Evolutionary conservation across 2,113 vertebrate genomes (phyloP), one percentile per base, ranked within the genome.

Genomic region (Cichladusa arquata): DNA sequence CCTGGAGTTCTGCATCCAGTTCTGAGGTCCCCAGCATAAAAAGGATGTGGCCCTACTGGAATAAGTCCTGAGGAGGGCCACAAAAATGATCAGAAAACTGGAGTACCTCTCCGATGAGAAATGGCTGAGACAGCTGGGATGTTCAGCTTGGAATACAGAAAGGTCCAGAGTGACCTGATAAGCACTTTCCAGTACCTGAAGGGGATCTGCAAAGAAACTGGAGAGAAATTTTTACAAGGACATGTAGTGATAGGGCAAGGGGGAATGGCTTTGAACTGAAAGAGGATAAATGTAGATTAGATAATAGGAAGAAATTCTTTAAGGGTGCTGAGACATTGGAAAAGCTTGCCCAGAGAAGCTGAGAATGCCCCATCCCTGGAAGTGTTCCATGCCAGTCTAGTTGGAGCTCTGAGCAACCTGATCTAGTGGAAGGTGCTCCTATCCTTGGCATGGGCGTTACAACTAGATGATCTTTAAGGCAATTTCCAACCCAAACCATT

Each of bases 161-260:
- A 29, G 29, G 28, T 76, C 6, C 14, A 26, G 25, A 34, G 18
- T 69, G 40, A 56, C 34, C 12, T 24, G 36, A 33, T 18, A 31
- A 31, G 14, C 20, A 54, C 18, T 74, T 48, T 26, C 17, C 29
- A 42, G 17, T 54, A 42, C 42, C 45, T 42, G 47, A 82, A 61
- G 20, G 26, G 47, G 40, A 23, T 18, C 17, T 48, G 19, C 17
- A 48, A 28, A 14, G 40, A 61, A 47, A 40, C 3, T 48, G 34
- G 17, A 56, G 31, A 62, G 34, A 82, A 53, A 12, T 47, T 76
- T n/a, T 69, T 61, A 11, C 20, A 40, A 42, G 79, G 54, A 31
- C 22, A 54, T 0, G 0, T 34, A 54, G n/a, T 69, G 25, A 23
- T 47, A 82, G 47, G 47, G 36, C 47, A 69, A 48, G 26, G 8